Evolutionary conservation across 2,113 vertebrate species (phyloP).

Genomic region (Todiramphus saurophagus): DNA sequence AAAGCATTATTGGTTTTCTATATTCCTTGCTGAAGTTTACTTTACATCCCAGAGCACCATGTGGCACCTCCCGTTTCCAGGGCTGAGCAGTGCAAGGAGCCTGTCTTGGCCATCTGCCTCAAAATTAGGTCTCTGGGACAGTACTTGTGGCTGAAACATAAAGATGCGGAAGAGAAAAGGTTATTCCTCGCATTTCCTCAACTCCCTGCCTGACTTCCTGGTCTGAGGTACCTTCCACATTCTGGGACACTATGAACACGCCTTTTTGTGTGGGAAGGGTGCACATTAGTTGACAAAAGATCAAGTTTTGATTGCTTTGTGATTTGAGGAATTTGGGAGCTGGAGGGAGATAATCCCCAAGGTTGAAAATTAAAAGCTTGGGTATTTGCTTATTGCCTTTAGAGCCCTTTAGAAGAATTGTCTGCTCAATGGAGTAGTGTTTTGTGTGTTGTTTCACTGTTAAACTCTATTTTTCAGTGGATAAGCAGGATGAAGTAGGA

Average conservation of each 20-base stretch:
- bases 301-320: not conserved
- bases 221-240: not conserved
- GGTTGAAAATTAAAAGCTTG: not conserved
- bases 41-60: not conserved
- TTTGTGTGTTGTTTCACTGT: not conserved
- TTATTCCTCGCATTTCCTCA: fast-evolving
- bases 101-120: not conserved
- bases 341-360: not conserved
- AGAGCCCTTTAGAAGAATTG: not conserved
- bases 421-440: not conserved
- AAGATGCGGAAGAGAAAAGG: not conserved
- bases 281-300: not conserved
- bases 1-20: not conserved
- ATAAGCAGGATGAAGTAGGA: not conserved
- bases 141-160: not conserved
- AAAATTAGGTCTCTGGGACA: not conserved
- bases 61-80: not conserved
- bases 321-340: not conserved
- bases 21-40: not conserved
- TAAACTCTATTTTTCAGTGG: not conserved
- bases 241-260: not conserved
- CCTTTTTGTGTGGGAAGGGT: not conserved
- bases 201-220: not conserved
- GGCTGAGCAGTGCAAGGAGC: not conserved
- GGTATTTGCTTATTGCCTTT: not conserved